Evolutionary conservation across 2,113 vertebrate species (phyloP).

Genomic region (Bujurquina vittata): DNA sequence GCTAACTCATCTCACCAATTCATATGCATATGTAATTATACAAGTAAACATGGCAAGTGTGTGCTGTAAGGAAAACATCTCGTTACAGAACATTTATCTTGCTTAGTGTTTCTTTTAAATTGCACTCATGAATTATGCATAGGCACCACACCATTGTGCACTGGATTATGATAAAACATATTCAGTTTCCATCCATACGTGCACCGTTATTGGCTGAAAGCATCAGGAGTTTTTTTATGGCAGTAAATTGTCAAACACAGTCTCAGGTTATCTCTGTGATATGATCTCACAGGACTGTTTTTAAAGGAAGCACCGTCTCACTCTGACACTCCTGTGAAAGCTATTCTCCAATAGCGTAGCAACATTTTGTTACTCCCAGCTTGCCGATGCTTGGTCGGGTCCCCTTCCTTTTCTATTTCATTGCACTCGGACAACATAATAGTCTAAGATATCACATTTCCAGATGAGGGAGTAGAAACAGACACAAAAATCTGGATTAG

Average conservation of each 20-base stretch:
- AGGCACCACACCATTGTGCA: background rate
- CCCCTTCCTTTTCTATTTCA: background rate
- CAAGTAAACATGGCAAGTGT: background rate
- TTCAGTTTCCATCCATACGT: background rate
- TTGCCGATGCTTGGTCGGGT: background rate
- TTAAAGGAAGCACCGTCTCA: background rate
- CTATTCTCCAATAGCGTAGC: background rate
- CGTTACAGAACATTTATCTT: background rate
- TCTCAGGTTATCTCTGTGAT: background rate
- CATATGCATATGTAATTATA: slow-evolving; percentile 2
- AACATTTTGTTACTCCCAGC: background rate
- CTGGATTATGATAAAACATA: background rate
- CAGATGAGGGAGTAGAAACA: background rate
- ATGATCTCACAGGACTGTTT: background rate
- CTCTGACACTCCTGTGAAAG: background rate
- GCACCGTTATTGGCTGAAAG: background rate
- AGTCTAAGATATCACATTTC: background rate
- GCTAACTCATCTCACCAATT: background rate
- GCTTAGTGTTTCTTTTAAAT: background rate
- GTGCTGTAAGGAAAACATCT: background rate
- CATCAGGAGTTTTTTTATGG: background rate
- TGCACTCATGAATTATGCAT: background rate
- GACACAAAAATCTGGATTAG: background rate
- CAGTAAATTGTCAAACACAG: background rate
- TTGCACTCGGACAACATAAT: background rate